Evolutionary conservation across 2,888 invertebrate genomes (phyloP).

Genomic region (Nineta flava): DNA sequence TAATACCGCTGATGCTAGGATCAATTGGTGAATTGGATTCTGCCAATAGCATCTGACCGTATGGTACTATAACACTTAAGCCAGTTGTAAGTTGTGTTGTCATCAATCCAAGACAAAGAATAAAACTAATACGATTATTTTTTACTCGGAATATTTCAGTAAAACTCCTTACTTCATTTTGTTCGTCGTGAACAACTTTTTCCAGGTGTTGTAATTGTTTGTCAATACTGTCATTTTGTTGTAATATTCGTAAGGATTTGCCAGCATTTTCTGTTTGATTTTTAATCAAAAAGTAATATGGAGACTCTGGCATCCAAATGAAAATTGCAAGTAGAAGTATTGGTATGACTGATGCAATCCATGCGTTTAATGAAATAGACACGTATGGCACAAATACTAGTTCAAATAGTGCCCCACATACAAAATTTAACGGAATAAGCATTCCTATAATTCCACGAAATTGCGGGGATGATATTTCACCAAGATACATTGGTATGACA

Average conservation of each 20-base stretch:
- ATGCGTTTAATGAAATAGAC: slow-evolving; percentile 30
- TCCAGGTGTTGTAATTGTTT: slow-evolving; percentile 23
- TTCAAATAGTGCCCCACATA: slow-evolving; percentile 38
- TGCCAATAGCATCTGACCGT: slow-evolving; percentile 39
- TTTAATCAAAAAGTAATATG: slow-evolving; percentile 7
- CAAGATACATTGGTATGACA: slow-evolving; percentile 7
- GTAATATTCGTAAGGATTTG: slow-evolving; percentile 33
- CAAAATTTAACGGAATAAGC: slow-evolving; percentile 35
- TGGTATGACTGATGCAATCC: slow-evolving; percentile 37
- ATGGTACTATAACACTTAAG: slow-evolving; percentile 37
- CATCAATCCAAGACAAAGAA: slow-evolving; percentile 36
- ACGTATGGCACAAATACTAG: slow-evolving; percentile 39
- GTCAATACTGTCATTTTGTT: slow-evolving; percentile 25
- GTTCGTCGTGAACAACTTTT: slow-evolving; percentile 32
- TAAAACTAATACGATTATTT: slow-evolving; percentile 39
- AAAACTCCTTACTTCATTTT: slow-evolving; percentile 32
- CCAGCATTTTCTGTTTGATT: slow-evolving; percentile 5
- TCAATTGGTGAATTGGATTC: slow-evolving; percentile 12
- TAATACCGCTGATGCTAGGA: neutral
- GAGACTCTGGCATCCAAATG: slow-evolving; percentile 39
- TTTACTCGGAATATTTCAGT: slow-evolving; percentile 31
- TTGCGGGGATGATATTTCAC: slow-evolving; percentile 8
- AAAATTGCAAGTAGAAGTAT: slow-evolving; percentile 34
- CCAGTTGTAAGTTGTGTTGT: slow-evolving; percentile 40
- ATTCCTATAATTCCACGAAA: slow-evolving; percentile 30